Conservation (phyloP, 2,888 invertebrate genomes). For the Netelia fuscicornis region DNA sequence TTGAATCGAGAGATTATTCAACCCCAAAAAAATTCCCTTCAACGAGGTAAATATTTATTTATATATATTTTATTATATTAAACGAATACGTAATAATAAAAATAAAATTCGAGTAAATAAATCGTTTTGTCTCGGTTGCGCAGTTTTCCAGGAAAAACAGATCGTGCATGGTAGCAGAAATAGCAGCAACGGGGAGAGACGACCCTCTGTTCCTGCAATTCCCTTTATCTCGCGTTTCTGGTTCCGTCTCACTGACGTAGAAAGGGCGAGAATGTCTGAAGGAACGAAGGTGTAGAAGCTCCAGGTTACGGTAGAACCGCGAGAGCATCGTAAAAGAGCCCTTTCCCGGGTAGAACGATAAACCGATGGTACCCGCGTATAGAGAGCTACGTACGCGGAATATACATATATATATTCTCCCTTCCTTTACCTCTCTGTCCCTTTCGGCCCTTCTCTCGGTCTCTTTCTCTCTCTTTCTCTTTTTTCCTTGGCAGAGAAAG, state of each 20-base stretch:
- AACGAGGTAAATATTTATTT: background rate
- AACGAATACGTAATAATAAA: background rate
- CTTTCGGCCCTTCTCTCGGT: background rate
- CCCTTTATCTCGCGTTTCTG: slow-evolving; percentile 39
- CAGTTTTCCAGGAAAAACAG: slow-evolving; percentile 19
- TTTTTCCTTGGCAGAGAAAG: slow-evolving; percentile 53
- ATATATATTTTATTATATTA: background rate
- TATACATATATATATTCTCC: slow-evolving; percentile 29
- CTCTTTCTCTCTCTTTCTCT: no score
- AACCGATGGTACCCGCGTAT: slow-evolving; percentile 66
- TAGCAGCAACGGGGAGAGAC: slow-evolving; percentile 2
- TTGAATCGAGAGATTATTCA: no score
- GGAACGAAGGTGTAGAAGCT: slow-evolving; percentile 48
- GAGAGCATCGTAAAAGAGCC: slow-evolving; percentile 71
- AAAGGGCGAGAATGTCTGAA: slow-evolving; percentile 41
- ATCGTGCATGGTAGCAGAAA: background rate
- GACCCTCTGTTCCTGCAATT: background rate
- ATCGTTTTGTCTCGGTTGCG: slow-evolving; percentile 11
- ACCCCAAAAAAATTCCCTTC: no score
- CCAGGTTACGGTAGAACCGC: slow-evolving; percentile 68
- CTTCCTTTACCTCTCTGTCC: background rate
- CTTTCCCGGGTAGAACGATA: slow-evolving; percentile 71
- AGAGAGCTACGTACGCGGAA: slow-evolving; percentile 28
- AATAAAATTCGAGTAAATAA: background rate
- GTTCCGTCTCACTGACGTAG: slow-evolving; percentile 39